Evolutionary conservation across 1,140 invertebrate species (phyloP).

Genomic region (Procambarus virginalis): DNA sequence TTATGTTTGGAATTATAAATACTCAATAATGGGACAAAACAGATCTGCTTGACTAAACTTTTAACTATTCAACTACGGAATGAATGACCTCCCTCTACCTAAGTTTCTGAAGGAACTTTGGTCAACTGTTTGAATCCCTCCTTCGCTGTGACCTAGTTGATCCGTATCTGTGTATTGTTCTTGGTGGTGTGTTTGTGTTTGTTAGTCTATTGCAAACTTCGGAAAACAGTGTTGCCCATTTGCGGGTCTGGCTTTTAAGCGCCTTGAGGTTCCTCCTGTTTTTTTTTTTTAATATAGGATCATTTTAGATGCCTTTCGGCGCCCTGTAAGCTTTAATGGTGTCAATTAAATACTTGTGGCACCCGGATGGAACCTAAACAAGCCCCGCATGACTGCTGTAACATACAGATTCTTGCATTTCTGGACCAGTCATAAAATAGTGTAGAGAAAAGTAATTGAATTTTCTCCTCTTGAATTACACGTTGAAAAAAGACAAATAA

Average conservation of each 20-base stretch:
- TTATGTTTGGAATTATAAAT: too few species aligned
- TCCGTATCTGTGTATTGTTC: slow-evolving; percentile 48
- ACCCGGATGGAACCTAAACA: slow-evolving; percentile 44
- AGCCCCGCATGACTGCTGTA: slow-evolving; percentile 18
- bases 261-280: slow-evolving; percentile 61
- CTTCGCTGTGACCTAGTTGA: slow-evolving; percentile 64
- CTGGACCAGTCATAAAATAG: too few species aligned
- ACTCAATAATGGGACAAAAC: too few species aligned
- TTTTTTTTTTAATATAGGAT: slow-evolving; percentile 13
- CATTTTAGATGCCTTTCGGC: slow-evolving; percentile 52
- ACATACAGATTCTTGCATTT: neutral
- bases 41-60: too few species aligned
- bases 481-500: too few species aligned
- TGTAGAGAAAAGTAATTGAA: too few species aligned
- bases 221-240: slow-evolving; percentile 61
- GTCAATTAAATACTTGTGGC: slow-evolving; percentile 29
- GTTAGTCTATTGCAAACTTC: slow-evolving; percentile 51
- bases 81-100: neutral
- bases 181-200: slow-evolving; percentile 54
- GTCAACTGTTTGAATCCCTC: slow-evolving; percentile 64
- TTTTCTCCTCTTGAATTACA: too few species aligned
- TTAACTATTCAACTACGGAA: too few species aligned
- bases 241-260: slow-evolving; percentile 63
- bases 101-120: neutral
- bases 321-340: slow-evolving; percentile 35